These are phyloP conservation scores for Rhogogaster chlorosoma DNA, from an alignment of 2,888 invertebrate species.

Conservation along the genomic window DNA sequence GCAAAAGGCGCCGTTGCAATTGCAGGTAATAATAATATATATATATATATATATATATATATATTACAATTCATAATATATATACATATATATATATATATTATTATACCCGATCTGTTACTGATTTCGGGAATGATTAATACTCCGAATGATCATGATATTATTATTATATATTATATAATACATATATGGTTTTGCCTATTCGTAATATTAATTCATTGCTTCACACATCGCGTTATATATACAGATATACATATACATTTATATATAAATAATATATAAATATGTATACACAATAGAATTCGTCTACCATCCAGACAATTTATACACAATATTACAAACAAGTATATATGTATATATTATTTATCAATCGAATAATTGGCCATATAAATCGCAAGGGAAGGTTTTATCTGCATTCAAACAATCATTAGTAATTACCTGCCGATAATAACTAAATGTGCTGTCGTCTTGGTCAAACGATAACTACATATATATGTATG, in stretches of 20 bases:
- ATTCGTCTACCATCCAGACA: neutral
- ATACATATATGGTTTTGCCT: neutral
- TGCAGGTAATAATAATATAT: neutral
- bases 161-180: neutral
- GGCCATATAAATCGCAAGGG: neutral
- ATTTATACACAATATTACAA: neutral
- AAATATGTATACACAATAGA: neutral
- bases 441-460: neutral
- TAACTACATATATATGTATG: neutral
- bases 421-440: slow-evolving; percentile 16
- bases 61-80: neutral
- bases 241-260: neutral
- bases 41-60: neutral
- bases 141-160: slow-evolving; percentile 19
- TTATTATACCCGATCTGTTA: neutral
- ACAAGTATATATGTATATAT: neutral
- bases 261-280: neutral
- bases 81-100: neutral
- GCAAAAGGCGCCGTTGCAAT: neutral
- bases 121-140: slow-evolving; percentile 16
- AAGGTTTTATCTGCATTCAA: slow-evolving; percentile 1
- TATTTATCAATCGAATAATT: neutral
- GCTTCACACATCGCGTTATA: neutral
- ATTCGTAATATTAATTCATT: slow-evolving; percentile 7
- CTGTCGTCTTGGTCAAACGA: neutral